Evolutionary conservation across 1,140 invertebrate species (phyloP), one percentile per base, ranked within the genome.

Genomic region (Helicoverpa armigera): DNA sequence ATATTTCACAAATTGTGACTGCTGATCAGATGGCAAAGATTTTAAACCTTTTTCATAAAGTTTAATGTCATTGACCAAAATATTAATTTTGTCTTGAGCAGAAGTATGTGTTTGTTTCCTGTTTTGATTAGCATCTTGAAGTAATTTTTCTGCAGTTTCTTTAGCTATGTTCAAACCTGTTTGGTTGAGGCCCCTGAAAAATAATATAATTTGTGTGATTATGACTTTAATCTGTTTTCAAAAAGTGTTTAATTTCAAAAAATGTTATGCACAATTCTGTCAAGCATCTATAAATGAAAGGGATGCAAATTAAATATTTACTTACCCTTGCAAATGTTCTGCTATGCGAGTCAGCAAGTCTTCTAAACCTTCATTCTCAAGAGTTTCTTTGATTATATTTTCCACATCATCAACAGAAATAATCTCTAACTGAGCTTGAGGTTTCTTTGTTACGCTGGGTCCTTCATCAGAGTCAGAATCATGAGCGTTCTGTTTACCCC

Each of bases 21-120:
- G 97, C 61, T 96, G 92, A 63, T 96, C 91, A 81, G 85, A 81
- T 31, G 95, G 90, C 14, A 96, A 95, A 76, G 96, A 91, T 91
- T 98, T 98, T 0, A 98, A 94, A 5, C 98, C 98, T 93, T 98
- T 99, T 77, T 98, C 97, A 95, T 98, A 99, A 18, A 98, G 94
- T 82, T 96, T 96, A 48, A 98, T 96, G 89, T 98, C 98, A 65
- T 96, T 96, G 16, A 97, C 95, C 12, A 98, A 90, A 18, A 96
- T 95, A 89, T 98, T 98, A 1, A 99, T 93, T 89, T 97, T 97
- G 79, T 99, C 98, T 94, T 98, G 97, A 35, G 98, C 91, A 60
- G 98, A 97, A 23, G 96, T 96, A 87, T 98, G 97, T 0, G 97
- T 97, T 92, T 98, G 97, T 60, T 97, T 95, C 83, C 97, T 92